A percentile compares a stretch with the other conserved stretches of the same genome.
These are phyloP conservation scores for Caenorhabditis japonica DNA, from an alignment of 2,888 invertebrate genomes.

Conservation along the genomic window DNA sequence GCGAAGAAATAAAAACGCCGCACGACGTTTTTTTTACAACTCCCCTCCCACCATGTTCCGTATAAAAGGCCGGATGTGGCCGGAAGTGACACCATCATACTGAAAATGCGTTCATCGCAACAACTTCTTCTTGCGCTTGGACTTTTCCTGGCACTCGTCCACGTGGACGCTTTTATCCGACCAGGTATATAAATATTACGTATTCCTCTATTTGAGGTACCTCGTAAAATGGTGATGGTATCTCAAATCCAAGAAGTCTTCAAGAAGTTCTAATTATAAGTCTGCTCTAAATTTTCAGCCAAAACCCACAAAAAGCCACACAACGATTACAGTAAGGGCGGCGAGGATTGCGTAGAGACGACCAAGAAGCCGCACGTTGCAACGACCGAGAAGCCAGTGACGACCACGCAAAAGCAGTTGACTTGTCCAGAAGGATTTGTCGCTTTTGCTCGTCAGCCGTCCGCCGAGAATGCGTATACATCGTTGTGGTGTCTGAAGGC, in stretches of 20 bases:
- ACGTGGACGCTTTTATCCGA: constrained; percentile 23
- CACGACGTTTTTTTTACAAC: too few species aligned
- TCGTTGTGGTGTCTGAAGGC: constrained; percentile 16
- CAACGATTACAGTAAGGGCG: neutral
- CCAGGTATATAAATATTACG: constrained; percentile 1
- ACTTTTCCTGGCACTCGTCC: neutral
- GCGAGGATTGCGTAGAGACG: neutral
- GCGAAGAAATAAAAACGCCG: too few species aligned
- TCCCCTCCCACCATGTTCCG: too few species aligned
- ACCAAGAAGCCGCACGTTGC: neutral
- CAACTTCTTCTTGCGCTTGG: constrained; percentile 11
- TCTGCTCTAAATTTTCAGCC: too few species aligned
- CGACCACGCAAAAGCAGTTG: neutral
- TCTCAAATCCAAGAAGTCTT: neutral
- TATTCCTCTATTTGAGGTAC: too few species aligned
- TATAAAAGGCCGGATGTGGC: too few species aligned
- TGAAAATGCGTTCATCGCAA: constrained; percentile 6
- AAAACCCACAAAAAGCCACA: constrained; percentile 7
- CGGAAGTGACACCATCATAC: neutral
- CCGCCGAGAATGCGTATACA: neutral
- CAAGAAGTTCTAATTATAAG: too few species aligned
- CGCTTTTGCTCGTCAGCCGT: neutral
- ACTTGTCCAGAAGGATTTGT: constrained; percentile 21
- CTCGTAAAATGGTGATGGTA: too few species aligned
- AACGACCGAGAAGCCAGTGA: neutral